phyloP scores from a whole-genome alignment of 1,140 invertebrate genomes.

The Zaprionus lachaisei region DNA sequence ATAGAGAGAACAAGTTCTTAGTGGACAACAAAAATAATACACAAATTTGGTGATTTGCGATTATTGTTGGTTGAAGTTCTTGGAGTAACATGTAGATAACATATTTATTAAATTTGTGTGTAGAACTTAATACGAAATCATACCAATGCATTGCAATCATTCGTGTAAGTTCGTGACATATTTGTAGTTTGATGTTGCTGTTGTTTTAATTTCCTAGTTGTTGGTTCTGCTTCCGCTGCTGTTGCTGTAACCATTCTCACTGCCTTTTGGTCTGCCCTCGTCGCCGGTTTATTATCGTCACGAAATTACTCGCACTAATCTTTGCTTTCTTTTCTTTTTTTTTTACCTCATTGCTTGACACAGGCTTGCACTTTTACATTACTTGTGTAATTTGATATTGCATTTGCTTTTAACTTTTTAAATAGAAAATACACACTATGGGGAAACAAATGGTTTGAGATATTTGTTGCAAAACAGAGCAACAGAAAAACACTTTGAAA shows the following conservation, averaged over 20 bases:
- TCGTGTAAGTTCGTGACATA: conserved; percentile 81
- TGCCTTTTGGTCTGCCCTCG: conserved; percentile 2
- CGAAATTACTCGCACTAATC: conserved; percentile 43
- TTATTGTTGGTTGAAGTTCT: conserved; percentile 28
- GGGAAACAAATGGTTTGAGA: conserved; percentile 58
- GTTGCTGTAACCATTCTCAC: conserved; percentile 6
- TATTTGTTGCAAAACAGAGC: conserved; percentile 67
- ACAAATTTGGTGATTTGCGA: conserved; percentile 23
- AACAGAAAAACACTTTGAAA: conserved; percentile 80
- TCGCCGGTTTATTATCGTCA: conserved; percentile 25
- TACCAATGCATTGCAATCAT: conserved; percentile 84
- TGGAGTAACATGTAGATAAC: conserved; percentile 43
- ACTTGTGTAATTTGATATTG: conserved; percentile 47
- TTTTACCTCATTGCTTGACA: conserved; percentile 43
- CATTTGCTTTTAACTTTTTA: conserved; percentile 35
- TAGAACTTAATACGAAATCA: conserved; percentile 84
- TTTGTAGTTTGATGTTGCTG: conserved; percentile 53
- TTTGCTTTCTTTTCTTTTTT: conserved; percentile 10
- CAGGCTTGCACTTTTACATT: conserved; percentile 59
- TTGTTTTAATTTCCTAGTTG: conserved; percentile 39
- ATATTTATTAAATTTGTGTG: conserved; percentile 52
- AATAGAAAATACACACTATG: conserved; percentile 53
- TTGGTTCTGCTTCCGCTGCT: conserved; percentile 26
- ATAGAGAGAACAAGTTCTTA: conserved; percentile 49
- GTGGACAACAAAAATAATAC: conserved; percentile 18